These are phyloP conservation scores for Enteromius anoplus DNA, from an alignment of 2,797 vertebrate species.

Conservation along the genomic window DNA sequence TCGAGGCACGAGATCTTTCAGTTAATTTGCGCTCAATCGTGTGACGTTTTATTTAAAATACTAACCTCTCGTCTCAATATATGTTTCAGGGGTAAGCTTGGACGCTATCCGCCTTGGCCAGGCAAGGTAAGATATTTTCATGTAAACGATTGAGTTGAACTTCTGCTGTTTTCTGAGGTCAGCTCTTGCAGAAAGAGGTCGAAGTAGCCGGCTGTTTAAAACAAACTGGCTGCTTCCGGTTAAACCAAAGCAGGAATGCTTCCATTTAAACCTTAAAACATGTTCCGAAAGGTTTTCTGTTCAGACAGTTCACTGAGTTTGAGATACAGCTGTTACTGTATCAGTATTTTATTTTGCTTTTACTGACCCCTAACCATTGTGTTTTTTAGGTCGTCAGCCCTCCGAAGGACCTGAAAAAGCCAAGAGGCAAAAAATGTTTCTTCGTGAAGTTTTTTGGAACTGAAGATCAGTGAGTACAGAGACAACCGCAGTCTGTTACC, in stretches of 20 bases:
- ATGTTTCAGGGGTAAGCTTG: constrained; percentile 91
- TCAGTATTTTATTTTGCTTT: not conserved
- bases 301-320: not conserved
- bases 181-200: not conserved
- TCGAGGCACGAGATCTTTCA: not conserved
- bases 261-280: not conserved
- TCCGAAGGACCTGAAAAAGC: constrained; percentile 98
- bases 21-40: not conserved
- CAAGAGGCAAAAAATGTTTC: constrained; percentile 97
- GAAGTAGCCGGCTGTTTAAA: not conserved
- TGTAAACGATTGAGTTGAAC: not conserved
- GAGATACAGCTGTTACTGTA: too few relatives aligned
- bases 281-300: not conserved
- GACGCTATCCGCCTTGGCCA: constrained; percentile 97
- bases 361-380: constrained; percentile 14
- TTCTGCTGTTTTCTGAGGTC: not conserved
- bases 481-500: not conserved
- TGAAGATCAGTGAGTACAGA: constrained; percentile 94
- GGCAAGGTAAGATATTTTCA: constrained; percentile 86
- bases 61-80: not conserved
- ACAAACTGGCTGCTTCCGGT: not conserved
- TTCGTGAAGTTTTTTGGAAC: constrained; percentile 99
- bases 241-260: not conserved
- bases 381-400: constrained; percentile 91
- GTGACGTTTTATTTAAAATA: not conserved